Conservation (phyloP, 2,797 vertebrate species). For the Phalanger gymnotis region DNA sequence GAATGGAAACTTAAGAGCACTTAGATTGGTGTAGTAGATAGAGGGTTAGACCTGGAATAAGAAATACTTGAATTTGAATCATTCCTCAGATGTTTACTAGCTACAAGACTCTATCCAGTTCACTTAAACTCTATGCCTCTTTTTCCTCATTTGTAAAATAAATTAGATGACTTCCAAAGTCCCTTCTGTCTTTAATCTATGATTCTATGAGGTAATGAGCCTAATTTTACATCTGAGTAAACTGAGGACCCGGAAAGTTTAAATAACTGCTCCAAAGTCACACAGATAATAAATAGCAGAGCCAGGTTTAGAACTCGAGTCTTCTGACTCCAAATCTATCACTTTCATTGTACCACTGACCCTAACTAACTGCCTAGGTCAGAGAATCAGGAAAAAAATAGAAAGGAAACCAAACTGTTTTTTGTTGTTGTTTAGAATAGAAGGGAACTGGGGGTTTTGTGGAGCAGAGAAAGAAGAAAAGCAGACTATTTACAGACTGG, state of each 20-base stretch:
- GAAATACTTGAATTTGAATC: neutral
- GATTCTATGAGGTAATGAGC: neutral
- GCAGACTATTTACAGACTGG: neutral
- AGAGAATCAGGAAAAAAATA: neutral
- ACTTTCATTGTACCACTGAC: neutral
- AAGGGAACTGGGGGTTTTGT: neutral
- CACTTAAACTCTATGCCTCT: neutral
- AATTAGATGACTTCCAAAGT: neutral
- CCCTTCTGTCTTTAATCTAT: neutral
- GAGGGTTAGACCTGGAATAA: neutral
- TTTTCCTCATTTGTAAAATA: neutral
- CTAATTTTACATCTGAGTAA: neutral
- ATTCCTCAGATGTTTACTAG: neutral
- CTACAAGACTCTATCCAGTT: neutral
- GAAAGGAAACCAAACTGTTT: neutral
- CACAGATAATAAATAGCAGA: neutral
- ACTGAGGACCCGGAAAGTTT: neutral
- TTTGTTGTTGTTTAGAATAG: neutral
- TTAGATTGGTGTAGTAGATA: neutral
- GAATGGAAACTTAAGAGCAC: neutral
- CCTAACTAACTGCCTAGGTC: neutral
- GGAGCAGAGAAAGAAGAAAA: neutral
- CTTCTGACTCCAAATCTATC: neutral
- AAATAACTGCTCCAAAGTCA: neutral
- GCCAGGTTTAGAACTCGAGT: neutral